phyloP scores from a whole-genome alignment of 2,797 vertebrate genomes.

The Alosa sapidissima region DNA sequence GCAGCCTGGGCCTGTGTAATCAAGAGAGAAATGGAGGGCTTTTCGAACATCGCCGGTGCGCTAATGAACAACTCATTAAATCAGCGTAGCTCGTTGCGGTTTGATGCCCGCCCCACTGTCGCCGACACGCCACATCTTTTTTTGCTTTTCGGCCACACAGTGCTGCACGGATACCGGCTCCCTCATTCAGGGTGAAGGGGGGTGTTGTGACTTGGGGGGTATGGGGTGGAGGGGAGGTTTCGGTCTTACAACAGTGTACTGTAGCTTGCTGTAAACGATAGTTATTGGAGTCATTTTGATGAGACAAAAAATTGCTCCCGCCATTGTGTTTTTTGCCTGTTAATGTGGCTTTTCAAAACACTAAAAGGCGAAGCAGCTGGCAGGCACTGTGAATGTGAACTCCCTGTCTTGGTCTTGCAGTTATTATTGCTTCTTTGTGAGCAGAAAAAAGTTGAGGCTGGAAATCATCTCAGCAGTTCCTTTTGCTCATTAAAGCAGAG shows the following conservation, averaged over 20 bases:
- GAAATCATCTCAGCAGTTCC: slow-evolving; percentile 35
- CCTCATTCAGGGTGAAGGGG: background rate
- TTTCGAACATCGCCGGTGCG: background rate
- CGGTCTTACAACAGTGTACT: background rate
- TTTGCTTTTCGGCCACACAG: background rate
- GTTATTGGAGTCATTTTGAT: background rate
- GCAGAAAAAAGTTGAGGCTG: slow-evolving; percentile 26
- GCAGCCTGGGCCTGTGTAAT: background rate
- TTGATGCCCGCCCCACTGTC: background rate
- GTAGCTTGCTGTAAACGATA: background rate
- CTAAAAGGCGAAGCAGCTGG: slow-evolving; percentile 38
- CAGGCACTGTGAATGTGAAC: slow-evolving; percentile 22
- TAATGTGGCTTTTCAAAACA: slow-evolving; percentile 17
- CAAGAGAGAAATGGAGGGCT: slow-evolving; percentile 19
- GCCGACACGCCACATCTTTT: background rate
- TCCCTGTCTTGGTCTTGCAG: background rate
- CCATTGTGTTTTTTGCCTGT: background rate
- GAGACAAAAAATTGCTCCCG: background rate
- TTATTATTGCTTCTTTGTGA: slow-evolving; percentile 38
- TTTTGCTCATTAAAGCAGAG: slow-evolving; percentile 42
- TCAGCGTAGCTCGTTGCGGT: background rate
- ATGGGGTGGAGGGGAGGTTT: background rate
- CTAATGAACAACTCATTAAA: slow-evolving; percentile 16
- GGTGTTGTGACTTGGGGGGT: background rate
- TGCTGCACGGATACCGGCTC: background rate